Conservation (phyloP, 1,140 invertebrate genomes). For the Plodia interpunctella region DNA sequence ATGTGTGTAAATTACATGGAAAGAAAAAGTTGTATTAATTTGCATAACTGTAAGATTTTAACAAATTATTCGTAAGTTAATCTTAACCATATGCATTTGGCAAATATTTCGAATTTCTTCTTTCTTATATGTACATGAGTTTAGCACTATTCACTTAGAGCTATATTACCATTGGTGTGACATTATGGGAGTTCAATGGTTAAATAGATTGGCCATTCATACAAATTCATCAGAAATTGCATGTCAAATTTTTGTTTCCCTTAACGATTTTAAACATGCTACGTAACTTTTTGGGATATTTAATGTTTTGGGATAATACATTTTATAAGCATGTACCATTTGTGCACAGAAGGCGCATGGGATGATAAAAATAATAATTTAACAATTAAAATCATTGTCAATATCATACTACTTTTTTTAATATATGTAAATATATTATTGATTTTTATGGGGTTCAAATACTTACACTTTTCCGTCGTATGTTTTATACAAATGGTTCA, state of each 20-base stretch:
- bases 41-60: too few relatives aligned
- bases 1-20: background rate
- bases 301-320: conserved; percentile 11
- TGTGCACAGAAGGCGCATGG: conserved; percentile 28
- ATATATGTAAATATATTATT: conserved; percentile 25
- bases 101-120: too few relatives aligned
- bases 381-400: conserved; percentile 45
- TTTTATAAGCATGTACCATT: conserved; percentile 24
- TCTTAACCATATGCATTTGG: too few relatives aligned
- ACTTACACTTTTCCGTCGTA: background rate
- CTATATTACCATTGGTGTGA: background rate
- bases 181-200: conserved; percentile 2
- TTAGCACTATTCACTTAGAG: too few relatives aligned
- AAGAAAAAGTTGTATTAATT: background rate
- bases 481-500: conserved; percentile 11
- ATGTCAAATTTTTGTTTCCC: conserved; percentile 13
- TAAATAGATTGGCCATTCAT: background rate
- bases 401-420: conserved; percentile 21
- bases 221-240: background rate
- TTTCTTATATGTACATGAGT: too few relatives aligned
- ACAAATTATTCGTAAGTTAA: too few relatives aligned
- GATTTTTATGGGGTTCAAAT: background rate
- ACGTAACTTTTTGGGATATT: conserved; percentile 18
- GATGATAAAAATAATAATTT: conserved; percentile 19
- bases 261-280: background rate